phyloP scores from a whole-genome alignment of 2,888 invertebrate genomes.

The Margaritifera margaritifera region DNA sequence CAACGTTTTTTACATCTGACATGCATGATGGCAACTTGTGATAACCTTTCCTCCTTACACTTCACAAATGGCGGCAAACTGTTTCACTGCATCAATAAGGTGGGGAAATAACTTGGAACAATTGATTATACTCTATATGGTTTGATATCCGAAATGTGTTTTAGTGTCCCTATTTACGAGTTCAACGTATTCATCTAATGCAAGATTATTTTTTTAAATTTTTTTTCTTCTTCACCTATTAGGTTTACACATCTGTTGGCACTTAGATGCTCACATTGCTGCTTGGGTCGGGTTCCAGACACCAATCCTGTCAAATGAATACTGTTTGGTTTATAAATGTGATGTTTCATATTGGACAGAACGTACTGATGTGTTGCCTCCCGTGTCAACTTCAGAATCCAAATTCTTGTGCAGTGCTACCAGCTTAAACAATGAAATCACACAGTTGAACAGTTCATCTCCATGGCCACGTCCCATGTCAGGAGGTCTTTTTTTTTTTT shows the following conservation, averaged over 20 bases:
- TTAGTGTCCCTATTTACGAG: conserved; percentile 28
- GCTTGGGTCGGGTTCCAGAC: conserved; percentile 6
- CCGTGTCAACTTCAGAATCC: conserved; percentile 13
- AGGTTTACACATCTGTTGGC: conserved; percentile 24
- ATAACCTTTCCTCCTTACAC: conserved; percentile 16
- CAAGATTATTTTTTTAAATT: conserved; percentile 27
- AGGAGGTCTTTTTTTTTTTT: no score
- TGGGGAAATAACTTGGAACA: conserved; percentile 25
- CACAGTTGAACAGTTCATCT: conserved; percentile 7
- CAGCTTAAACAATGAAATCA: conserved; percentile 17
- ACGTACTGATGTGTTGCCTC: conserved; percentile 20
- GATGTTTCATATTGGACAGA: conserved; percentile 30
- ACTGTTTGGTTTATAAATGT: conserved; percentile 24
- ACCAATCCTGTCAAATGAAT: conserved; percentile 20
- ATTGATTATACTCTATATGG: conserved; percentile 23
- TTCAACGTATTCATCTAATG: conserved; percentile 31
- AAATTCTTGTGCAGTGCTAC: conserved; percentile 14
- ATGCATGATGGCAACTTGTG: conserved; percentile 20
- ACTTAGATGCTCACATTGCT: conserved; percentile 15
- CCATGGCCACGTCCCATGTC: no score
- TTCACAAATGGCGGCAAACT: conserved; percentile 18
- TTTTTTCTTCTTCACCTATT: conserved; percentile 26
- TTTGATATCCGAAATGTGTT: conserved; percentile 18
- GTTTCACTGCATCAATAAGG: conserved; percentile 13
- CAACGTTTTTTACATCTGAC: conserved; percentile 18